Conservation (phyloP, 2,797 vertebrate genomes). For the Anguilla megastoma region DNA sequence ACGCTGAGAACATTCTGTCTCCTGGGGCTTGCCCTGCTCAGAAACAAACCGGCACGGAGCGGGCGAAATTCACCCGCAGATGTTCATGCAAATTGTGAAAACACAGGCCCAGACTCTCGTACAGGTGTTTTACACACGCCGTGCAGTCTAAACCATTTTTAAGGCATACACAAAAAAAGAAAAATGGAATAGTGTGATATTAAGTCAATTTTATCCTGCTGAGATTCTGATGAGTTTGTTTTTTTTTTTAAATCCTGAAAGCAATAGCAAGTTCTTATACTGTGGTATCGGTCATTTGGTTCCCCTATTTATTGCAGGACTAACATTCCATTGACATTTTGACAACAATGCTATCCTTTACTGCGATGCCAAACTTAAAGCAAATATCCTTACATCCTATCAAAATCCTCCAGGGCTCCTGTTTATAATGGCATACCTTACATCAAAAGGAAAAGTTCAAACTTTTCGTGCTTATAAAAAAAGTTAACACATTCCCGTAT, state of each 20-base stretch:
- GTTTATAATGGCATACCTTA: neutral
- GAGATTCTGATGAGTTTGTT: neutral
- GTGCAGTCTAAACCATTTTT: neutral
- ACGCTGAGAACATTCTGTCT: neutral
- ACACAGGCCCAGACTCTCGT: no score
- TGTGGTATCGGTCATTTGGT: neutral
- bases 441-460: neutral
- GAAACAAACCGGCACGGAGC: neutral
- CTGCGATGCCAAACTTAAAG: neutral
- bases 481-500: neutral
- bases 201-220: no score
- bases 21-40: neutral
- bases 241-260: neutral
- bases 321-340: neutral
- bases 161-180: neutral
- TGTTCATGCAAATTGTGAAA: slow-evolving; percentile 22
- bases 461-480: neutral
- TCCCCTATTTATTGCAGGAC: neutral
- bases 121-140: neutral
- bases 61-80: neutral
- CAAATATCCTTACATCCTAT: neutral
- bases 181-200: no score
- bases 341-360: neutral
- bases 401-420: neutral
- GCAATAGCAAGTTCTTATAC: neutral